phyloP scores from a whole-genome alignment of 2,113 vertebrate genomes.

The Bagarius yarrelli region DNA sequence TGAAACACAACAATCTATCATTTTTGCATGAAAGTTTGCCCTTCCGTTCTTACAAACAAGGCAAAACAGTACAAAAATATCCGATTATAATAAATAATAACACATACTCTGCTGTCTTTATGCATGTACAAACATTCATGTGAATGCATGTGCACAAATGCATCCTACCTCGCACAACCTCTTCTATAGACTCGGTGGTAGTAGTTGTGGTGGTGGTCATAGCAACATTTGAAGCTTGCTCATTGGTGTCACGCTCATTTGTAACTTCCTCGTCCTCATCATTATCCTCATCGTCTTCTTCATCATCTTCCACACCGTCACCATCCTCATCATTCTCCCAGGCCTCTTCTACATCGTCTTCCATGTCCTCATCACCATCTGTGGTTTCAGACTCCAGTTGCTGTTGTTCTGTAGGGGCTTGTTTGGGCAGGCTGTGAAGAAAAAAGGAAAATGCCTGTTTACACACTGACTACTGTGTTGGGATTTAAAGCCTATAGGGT shows the following conservation, averaged over 20 bases:
- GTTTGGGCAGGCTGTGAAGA: slow-evolving; percentile 55
- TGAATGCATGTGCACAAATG: not conserved
- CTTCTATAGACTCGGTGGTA: slow-evolving; percentile 94
- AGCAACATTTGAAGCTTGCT: slow-evolving; percentile 82
- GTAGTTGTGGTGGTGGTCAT: slow-evolving; percentile 95
- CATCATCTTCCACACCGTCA: slow-evolving; percentile 75
- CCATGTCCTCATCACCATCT: slow-evolving; percentile 64
- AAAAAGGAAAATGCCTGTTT: slow-evolving; percentile 6
- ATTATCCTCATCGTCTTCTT: slow-evolving; percentile 75
- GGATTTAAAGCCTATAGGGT: not conserved
- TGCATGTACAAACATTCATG: not conserved
- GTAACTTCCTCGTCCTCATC: slow-evolving; percentile 78
- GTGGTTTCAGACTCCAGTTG: slow-evolving; percentile 60
- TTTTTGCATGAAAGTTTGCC: not conserved
- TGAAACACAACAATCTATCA: not conserved
- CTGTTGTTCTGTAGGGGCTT: slow-evolving; percentile 35
- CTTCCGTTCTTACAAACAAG: not conserved
- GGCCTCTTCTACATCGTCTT: slow-evolving; percentile 71
- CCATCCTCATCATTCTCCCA: slow-evolving; percentile 74
- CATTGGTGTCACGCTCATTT: slow-evolving; percentile 81
- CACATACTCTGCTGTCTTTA: not conserved
- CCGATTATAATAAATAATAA: not conserved
- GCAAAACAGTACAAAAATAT: not conserved
- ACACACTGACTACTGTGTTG: not conserved
- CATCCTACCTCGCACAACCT: slow-evolving; percentile 90